These are phyloP conservation scores for Acanthaster planci DNA, from an alignment of 35 echinoderm and acorn worm species.

Conservation along the genomic window DNA sequence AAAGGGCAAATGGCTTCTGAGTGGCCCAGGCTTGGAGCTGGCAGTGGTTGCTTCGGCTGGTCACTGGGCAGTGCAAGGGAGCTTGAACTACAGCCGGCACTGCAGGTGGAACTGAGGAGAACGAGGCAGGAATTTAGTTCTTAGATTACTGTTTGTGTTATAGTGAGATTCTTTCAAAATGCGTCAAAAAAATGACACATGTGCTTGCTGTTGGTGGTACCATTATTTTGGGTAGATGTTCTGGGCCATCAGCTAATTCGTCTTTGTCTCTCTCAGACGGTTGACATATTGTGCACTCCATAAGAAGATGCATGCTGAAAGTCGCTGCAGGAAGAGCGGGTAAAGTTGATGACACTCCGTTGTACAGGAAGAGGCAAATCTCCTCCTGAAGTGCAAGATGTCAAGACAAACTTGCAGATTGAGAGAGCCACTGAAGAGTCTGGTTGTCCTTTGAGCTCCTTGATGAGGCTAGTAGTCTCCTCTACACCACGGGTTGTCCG, in stretches of 20 bases:
- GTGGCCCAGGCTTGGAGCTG: no score
- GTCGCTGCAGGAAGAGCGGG: conserved; percentile 17
- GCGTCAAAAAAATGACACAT: no score
- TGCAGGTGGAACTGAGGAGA: no score
- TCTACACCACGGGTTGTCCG: conserved; percentile 10
- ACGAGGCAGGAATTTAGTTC: no score
- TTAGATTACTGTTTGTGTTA: no score
- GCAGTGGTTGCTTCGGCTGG: no score
- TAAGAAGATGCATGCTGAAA: conserved; percentile 69
- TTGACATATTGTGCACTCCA: conserved; percentile 52
- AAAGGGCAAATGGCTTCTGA: no score
- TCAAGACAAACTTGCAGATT: conserved; percentile 58
- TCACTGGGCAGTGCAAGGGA: no score
- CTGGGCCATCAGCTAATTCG: neutral
- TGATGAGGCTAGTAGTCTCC: conserved; percentile 45
- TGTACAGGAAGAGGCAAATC: conserved; percentile 52
- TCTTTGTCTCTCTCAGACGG: conserved; percentile 3
- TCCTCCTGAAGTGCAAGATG: conserved; percentile 82
- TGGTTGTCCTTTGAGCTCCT: conserved; percentile 1
- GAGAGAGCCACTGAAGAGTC: conserved; percentile 43
- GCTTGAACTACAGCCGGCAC: no score
- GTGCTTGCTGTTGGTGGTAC: no score
- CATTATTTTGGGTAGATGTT: no score
- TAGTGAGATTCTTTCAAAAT: no score
- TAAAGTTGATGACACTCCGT: conserved; percentile 63